Percentiles rank a stretch among this genome's conserved stretches.
phyloP scores from a whole-genome alignment of 2,797 vertebrate genomes.

The Parauchenoglanis ngamensis region DNA sequence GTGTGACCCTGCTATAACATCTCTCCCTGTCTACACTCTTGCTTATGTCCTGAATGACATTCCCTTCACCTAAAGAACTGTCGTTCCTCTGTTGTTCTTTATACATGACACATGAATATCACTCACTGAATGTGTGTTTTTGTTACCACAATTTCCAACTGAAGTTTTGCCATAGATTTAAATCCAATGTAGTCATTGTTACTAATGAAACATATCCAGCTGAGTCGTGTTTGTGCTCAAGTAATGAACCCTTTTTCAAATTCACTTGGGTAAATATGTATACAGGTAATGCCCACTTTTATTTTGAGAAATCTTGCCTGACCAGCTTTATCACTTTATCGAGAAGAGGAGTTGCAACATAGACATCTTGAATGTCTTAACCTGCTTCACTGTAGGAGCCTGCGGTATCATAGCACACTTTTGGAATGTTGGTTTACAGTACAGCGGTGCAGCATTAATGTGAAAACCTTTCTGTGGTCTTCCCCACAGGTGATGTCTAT shows the following conservation, averaged over 20 bases:
- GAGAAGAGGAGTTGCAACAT: not conserved
- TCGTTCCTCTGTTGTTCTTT: not conserved
- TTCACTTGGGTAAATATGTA: too few species aligned
- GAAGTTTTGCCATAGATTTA: not conserved
- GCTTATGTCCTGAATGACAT: not conserved
- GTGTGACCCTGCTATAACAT: not conserved
- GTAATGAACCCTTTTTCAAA: too few species aligned
- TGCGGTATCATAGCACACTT: not conserved
- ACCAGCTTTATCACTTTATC: too few species aligned
- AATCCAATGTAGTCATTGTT: not conserved
- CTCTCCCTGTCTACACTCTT: not conserved
- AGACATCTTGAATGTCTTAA: not conserved
- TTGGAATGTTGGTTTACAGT: not conserved
- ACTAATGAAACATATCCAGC: not conserved
- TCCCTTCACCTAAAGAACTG: not conserved
- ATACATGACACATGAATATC: not conserved
- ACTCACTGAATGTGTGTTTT: not conserved
- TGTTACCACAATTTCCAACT: not conserved
- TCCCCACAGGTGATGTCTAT: slow-evolving; percentile 84
- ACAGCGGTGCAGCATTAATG: not conserved
- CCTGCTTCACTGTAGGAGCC: not conserved
- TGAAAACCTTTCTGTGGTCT: not conserved
- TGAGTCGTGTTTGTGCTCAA: not conserved
- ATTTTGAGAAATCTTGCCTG: not conserved
- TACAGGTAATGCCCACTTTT: not conserved